Evolutionary conservation across 2,888 invertebrate species (phyloP).

Genomic region (Drosophila basisetae): DNA sequence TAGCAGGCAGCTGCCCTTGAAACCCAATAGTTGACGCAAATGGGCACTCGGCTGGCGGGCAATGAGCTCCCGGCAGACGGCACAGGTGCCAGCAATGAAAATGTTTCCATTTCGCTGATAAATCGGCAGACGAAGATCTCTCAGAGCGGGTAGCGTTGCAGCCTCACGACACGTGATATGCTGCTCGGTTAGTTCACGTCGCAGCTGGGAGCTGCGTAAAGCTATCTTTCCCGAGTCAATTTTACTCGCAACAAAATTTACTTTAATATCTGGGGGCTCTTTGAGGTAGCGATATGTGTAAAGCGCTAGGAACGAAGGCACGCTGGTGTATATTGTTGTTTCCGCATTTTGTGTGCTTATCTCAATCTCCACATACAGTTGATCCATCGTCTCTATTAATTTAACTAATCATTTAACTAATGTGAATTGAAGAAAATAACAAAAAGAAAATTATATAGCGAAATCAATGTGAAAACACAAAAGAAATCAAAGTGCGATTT

Average conservation of each 20-base stretch:
- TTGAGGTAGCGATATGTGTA: constrained; percentile 88
- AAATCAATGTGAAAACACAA: constrained; percentile 46
- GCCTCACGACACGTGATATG: constrained; percentile 80
- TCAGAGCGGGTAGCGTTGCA: constrained; percentile 75
- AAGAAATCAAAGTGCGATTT: constrained; percentile 39
- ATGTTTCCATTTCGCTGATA: constrained; percentile 86
- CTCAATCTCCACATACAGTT: constrained; percentile 84
- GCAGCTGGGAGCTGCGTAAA: constrained; percentile 71
- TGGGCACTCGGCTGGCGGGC: constrained; percentile 82
- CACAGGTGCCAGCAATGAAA: constrained; percentile 91
- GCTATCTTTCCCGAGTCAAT: constrained; percentile 69
- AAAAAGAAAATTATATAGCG: constrained; percentile 28
- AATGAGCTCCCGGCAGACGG: constrained; percentile 89
- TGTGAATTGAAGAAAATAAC: constrained; percentile 27
- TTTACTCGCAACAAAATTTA: constrained; percentile 84
- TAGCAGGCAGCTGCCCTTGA: constrained; percentile 91
- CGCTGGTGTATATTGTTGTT: constrained; percentile 85
- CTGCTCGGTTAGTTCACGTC: constrained; percentile 79
- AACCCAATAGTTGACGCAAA: constrained; percentile 88
- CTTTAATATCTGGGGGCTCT: constrained; percentile 85
- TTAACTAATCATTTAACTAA: constrained; percentile 60
- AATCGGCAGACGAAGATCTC: constrained; percentile 87
- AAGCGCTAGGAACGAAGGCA: constrained; percentile 89
- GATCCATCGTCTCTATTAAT: constrained; percentile 78
- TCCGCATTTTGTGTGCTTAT: constrained; percentile 75